phyloP scores from a whole-genome alignment of 2,113 vertebrate species.

The Chelonoidis abingdonii region DNA sequence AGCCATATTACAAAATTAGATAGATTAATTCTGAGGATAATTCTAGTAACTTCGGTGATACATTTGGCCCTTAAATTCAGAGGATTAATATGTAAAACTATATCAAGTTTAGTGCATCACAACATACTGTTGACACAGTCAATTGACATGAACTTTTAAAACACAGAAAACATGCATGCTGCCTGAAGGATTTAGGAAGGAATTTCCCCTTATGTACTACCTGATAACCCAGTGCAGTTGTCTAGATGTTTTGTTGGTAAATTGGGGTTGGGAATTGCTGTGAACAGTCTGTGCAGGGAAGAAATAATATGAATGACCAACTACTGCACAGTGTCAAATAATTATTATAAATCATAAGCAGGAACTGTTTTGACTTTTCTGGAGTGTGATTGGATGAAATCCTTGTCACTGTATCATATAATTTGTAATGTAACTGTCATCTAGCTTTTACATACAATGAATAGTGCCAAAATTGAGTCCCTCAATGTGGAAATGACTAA shows the following conservation, averaged over 20 bases:
- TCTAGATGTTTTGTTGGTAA: not conserved
- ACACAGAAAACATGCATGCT: not conserved
- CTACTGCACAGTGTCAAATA: not conserved
- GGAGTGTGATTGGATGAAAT: not conserved
- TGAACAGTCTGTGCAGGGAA: not conserved
- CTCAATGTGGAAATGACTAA: not conserved
- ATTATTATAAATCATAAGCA: not conserved
- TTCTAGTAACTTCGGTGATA: not conserved
- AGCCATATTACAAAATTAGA: not conserved
- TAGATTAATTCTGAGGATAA: not conserved
- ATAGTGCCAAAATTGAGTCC: not conserved
- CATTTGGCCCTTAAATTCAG: not conserved
- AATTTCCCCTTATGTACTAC: not conserved
- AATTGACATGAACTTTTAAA: not conserved
- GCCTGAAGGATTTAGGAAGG: not conserved
- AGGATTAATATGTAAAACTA: not conserved
- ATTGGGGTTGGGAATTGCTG: not conserved
- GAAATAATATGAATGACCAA: not conserved
- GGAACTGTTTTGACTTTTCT: not conserved
- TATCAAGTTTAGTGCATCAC: accelerated
- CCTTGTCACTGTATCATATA: not conserved
- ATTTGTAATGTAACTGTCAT: not conserved
- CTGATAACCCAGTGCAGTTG: not conserved
- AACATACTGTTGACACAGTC: not conserved
- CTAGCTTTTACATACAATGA: not conserved